phyloP scores from a whole-genome alignment of 2,113 vertebrate species.

The Nothoprocta perdicaria region DNA sequence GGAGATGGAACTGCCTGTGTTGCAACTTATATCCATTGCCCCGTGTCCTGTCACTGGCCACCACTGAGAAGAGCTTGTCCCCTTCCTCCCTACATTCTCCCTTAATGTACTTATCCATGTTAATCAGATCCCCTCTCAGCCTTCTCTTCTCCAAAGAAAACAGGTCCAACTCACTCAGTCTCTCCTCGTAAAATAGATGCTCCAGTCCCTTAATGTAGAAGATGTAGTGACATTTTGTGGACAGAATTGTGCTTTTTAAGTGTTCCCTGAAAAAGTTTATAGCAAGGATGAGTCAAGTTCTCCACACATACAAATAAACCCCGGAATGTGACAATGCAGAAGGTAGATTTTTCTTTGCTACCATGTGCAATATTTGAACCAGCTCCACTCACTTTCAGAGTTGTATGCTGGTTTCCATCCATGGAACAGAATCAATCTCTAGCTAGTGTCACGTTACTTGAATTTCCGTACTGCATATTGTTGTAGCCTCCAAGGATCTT shows the following conservation, averaged over 20 bases:
- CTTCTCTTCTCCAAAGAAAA: too few relatives aligned
- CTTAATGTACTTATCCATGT: too few relatives aligned
- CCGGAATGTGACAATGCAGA: not conserved
- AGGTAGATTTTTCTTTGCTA: not conserved
- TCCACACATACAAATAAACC: not conserved
- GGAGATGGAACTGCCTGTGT: too few relatives aligned
- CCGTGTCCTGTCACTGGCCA: too few relatives aligned
- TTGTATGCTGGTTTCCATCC: not conserved
- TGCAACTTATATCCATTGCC: too few relatives aligned
- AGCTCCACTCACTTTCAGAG: not conserved
- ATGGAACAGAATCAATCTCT: not conserved
- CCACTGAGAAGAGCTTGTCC: too few relatives aligned
- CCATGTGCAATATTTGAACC: not conserved
- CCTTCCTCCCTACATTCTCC: too few relatives aligned
- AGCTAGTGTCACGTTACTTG: not conserved
- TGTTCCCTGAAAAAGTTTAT: not conserved
- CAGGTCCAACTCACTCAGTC: too few relatives aligned
- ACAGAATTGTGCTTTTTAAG: not conserved
- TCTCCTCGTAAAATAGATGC: too few relatives aligned
- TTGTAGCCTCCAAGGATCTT: not conserved
- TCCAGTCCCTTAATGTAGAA: too few relatives aligned
- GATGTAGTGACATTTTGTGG: not conserved
- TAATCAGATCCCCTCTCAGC: too few relatives aligned
- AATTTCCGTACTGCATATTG: not conserved
- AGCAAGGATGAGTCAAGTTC: fast-evolving